Evolutionary conservation across 2,113 vertebrate species (phyloP), one percentile per base, ranked within the genome.

Genomic region (Mola mola): DNA sequence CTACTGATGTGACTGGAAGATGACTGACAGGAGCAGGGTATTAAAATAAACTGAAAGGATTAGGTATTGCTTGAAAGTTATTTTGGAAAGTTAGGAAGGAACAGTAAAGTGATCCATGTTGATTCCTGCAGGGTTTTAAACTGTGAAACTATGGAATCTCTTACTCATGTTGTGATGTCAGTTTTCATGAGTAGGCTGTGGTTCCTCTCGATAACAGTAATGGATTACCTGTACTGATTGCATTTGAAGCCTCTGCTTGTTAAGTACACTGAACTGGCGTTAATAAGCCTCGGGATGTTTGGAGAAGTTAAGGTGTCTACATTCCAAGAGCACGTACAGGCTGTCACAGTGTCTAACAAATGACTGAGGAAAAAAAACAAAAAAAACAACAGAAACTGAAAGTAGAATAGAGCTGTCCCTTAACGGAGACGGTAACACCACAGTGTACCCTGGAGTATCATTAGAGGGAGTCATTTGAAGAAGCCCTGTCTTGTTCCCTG

Each of bases 401-500:
- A 66, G 44, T 56, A 75, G 67, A 51, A 71, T 17, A 6, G 21
- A 71, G 26, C 51, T 66, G 25, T 59, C 58, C 43, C 43, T 73
- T 44, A 21, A 51, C 37, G 63, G 66, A 74, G 41, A 64, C 56
- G 15, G 26, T 51, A 60, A 68, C 53, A 74, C 47, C 57, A 38
- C 19, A 50, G 3, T 3, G 36, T 13, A 42, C 70, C 55, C 67
- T 20, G 2, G 72, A 57, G 77, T 51, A 47, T 65, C 22, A 10
- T 75, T 78, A 81, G 51, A 28, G 41, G 63, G 73, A 60, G 66
- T 46, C 65, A 52, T 78, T 52, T 52, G 52, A 52, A 77, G 69
- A 66, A 64, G 53, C 51, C 57, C 19, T 42, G 42, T 67, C 73
- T 49, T 48, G 58, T 56, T 82, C 28, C 36, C 11, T 19, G 58